Base-by-base conservation (phyloP, 2,797 vertebrate genomes). In the Sebastes nivosus region DNA sequence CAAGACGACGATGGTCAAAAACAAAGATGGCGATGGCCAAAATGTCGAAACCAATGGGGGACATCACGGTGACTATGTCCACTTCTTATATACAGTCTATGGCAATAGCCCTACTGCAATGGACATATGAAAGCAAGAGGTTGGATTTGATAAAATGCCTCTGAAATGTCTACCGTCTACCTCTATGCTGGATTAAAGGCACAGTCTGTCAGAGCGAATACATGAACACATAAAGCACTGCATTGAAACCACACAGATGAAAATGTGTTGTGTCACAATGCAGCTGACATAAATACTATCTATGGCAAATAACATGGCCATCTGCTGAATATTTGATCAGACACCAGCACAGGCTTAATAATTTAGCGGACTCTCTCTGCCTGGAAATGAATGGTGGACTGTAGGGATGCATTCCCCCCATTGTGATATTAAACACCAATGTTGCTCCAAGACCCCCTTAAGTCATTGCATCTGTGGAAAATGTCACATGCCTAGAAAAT, bases 281-380 rank as follows among this genome's bases (percentile, higher is more conserved):
- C 50, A 75, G 64, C 36, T 75, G 68, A 80, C 68, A 81, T 74
- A 78, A 86, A 86, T 67, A 61, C 64, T 86, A 81, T 85, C 77
- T 77, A 70, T 89, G 79, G 67, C 66, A 82, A 82, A 89, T 75
- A 81, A 72, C 58, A 67, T 68, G 42, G 8, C 67, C 38, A 63
- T 81, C 46, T 80, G 72, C 42, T 89, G 65, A 90, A 91, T 93
- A 87, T 91, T 91, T 88, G 50, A 93, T 88, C 73, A 82, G 79
- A 77, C 55, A 80, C 76, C 61, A 75, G 66, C n/a, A 18, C 34
- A 58, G 64, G 13, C 29, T 91, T 72, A 87, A 91, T 91, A 84
- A 92, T 92, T 85, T 36, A 91, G 57, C 72, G 73, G 25, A 64
- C 76, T 88, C 58, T 71, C 68, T 71, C 64, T 72, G 57, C 46